Conservation (phyloP, 2,888 invertebrate genomes). For the Sinopyrophorus schimmeli region DNA sequence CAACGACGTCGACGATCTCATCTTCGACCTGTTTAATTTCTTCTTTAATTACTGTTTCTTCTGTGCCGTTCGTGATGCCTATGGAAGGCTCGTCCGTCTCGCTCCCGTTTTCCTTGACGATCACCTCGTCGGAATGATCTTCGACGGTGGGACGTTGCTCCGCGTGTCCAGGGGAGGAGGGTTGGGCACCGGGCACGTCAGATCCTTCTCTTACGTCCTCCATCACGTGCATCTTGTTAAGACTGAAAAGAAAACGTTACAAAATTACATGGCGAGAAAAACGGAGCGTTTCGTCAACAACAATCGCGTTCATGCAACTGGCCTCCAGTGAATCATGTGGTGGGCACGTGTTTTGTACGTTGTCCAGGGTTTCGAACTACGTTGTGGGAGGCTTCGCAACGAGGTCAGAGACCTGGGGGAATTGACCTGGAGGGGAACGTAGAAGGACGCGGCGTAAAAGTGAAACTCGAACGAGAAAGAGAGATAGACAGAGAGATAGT, state of each 20-base stretch:
- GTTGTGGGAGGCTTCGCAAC: conserved; percentile 30
- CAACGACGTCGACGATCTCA: conserved; percentile 23
- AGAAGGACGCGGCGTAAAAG: conserved; percentile 28
- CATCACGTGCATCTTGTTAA: conserved; percentile 66
- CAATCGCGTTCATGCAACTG: conserved; percentile 15
- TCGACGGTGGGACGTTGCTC: conserved; percentile 45
- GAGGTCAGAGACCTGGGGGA: conserved; percentile 31
- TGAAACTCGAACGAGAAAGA: conserved; percentile 26
- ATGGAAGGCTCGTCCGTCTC: conserved; percentile 22
- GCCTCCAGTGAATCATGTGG: conserved; percentile 24
- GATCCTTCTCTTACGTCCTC: conserved; percentile 58
- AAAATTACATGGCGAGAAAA: neutral
- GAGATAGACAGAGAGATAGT: conserved; percentile 1
- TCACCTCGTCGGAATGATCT: conserved; percentile 6
- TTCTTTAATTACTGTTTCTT: conserved; percentile 25
- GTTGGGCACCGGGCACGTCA: conserved; percentile 45
- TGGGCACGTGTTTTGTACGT: conserved; percentile 25
- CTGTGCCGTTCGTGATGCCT: conserved; percentile 22
- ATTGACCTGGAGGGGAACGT: conserved; percentile 26
- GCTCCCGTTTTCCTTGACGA: conserved; percentile 25
- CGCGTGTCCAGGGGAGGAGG: conserved; percentile 54
- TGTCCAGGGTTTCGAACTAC: conserved; percentile 25
- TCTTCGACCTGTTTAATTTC: conserved; percentile 20
- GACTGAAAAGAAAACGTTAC: conserved; percentile 53
- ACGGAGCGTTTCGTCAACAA: conserved; percentile 1